Base-by-base conservation (phyloP, 1,140 invertebrate species). In the Caerostris darwini region DNA sequence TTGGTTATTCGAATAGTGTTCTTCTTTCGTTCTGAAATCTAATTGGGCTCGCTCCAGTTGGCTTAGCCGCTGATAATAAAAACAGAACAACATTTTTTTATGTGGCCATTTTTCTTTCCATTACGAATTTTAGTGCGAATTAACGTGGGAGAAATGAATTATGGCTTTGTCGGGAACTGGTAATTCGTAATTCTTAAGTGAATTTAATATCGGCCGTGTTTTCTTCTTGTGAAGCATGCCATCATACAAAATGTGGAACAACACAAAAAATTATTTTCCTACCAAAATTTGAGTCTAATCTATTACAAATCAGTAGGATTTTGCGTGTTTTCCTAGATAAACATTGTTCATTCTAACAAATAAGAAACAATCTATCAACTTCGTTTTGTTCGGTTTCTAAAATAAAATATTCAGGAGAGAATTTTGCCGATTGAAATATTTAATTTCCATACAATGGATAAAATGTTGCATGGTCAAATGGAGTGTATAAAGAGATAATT, bases 1-100 rank as follows among this genome's bases (percentile, higher is more conserved):
- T 90, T 77, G 88, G 53, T 56, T 58, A 34, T 90, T 90, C 77
- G n/a, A 53, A 88, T 57, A 59, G 10, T 57, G 90, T 81, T 91
- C 69, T 82, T 91, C 71, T 59, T 82, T 90, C 50, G 61, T 58
- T 77, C 59, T 8, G 53, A 61, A 19, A 69, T 61, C 34, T 91
- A 91, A 91, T 91, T 91, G 71, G 67, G 69, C 69, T 91, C 90
- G 90, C 90, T 91, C 90, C 90, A 91, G 50, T 91, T 91, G 90
- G 90, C 57, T 50, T 91, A 91, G 57, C 90, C 90, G 58, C 69
- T 8, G 90, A 81, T 82, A 82, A 91, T 57, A 90, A 77, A 90
- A 77, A 59, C 67, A 58, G 71, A 59, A 59, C 90, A 59, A 57
- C 56, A 34, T 82, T 61, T 57, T 85, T 88, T 88, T 34, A 64